A percentile compares a stretch with the other conserved stretches of the same genome.
phyloP scores from a whole-genome alignment of 2,113 vertebrate genomes.

The Hymenochirus boettgeri region DNA sequence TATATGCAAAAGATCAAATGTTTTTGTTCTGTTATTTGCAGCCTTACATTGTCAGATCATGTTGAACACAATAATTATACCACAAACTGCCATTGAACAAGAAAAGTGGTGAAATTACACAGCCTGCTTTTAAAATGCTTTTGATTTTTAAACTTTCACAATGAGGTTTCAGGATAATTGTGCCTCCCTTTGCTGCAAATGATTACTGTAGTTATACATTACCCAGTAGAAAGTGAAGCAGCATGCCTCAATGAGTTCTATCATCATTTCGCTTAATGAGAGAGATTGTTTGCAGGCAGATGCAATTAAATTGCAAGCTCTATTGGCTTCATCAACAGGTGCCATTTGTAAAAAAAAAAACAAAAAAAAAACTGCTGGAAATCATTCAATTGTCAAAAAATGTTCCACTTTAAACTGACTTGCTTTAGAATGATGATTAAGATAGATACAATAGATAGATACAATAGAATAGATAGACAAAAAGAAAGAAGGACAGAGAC shows the following conservation, averaged over 20 bases:
- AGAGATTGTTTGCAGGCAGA: conserved; percentile 85
- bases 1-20: conserved; percentile 45
- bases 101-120: conserved; percentile 46
- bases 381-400: conserved; percentile 59
- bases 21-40: conserved; percentile 38
- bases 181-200: conserved; percentile 65
- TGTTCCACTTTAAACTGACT: conserved; percentile 65
- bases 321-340: conserved; percentile 87
- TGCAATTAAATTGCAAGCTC: conserved; percentile 93
- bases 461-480: no score
- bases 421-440: conserved; percentile 44
- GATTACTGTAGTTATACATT: conserved; percentile 66
- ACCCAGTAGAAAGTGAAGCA: conserved; percentile 70
- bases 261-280: conserved; percentile 86
- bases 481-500: no score
- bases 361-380: conserved; percentile 62
- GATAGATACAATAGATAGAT: no score
- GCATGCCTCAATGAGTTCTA: conserved; percentile 75
- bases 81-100: conserved; percentile 48
- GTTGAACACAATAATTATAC: conserved; percentile 54
- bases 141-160: conserved; percentile 46
- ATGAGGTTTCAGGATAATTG: conserved; percentile 65
- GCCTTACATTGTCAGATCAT: conserved; percentile 47
- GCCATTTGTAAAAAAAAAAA: conserved; percentile 77
- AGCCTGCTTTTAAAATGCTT: conserved; percentile 46